These are phyloP conservation scores for Trachythela sp. DNA, from an alignment of 64 coral and sea anemone species.

Conservation along the genomic window DNA sequence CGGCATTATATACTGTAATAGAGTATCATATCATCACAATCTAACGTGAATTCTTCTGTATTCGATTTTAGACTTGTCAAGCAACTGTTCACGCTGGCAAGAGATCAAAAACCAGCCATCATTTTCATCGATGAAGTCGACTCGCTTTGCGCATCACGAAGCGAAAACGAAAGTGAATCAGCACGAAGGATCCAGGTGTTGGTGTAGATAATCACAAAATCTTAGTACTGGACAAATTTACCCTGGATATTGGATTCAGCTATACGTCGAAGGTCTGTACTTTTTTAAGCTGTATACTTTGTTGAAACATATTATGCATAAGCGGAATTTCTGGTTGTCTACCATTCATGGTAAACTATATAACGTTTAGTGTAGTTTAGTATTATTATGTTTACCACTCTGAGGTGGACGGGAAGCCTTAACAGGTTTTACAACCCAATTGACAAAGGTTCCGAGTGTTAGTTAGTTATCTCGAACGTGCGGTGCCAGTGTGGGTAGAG, in stretches of 20 bases:
- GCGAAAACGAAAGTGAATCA: conserved; percentile 99
- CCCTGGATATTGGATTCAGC: conserved; percentile 95
- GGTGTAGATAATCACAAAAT: conserved; percentile 91
- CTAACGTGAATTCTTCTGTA: background rate
- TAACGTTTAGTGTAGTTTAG: too few species aligned
- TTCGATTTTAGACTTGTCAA: conserved; percentile 75
- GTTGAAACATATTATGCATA: background rate
- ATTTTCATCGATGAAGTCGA: conserved; percentile 99
- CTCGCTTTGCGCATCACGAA: conserved; percentile 92
- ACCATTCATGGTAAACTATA: too few species aligned
- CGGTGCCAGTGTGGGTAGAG: too few species aligned
- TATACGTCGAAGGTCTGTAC: conserved; percentile 80
- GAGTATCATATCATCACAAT: background rate
- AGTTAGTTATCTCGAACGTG: too few species aligned
- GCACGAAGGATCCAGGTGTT: conserved; percentile 92
- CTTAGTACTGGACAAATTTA: conserved; percentile 89
- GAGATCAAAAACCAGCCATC: conserved; percentile 93
- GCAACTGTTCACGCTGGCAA: conserved; percentile 84
- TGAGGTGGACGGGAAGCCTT: too few species aligned
- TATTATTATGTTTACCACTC: too few species aligned
- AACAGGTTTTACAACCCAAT: too few species aligned
- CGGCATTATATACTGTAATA: too few species aligned
- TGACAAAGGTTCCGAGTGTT: too few species aligned
- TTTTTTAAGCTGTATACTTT: background rate
- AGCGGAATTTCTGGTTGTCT: too few species aligned